These are phyloP conservation scores for Hirtodrosophila confusa DNA, from an alignment of 2,888 invertebrate species.

Conservation along the genomic window DNA sequence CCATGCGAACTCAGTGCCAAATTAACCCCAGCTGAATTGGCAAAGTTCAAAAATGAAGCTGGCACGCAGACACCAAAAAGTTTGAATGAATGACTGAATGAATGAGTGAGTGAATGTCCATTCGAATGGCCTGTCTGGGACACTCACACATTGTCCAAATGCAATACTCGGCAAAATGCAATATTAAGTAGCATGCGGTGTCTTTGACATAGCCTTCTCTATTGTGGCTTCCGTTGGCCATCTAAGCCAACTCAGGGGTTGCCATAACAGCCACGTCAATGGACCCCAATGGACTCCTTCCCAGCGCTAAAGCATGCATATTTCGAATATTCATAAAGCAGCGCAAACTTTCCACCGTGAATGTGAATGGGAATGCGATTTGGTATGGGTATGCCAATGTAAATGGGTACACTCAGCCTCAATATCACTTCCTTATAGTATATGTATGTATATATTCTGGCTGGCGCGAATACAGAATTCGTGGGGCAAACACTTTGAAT, in stretches of 20 bases:
- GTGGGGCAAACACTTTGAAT: constrained; percentile 55
- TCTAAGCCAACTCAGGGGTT: constrained; percentile 14
- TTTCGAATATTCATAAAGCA: constrained; percentile 51
- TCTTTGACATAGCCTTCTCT: constrained; percentile 57
- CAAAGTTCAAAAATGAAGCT: constrained; percentile 29
- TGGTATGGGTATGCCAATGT: not conserved
- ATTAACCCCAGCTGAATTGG: constrained; percentile 13
- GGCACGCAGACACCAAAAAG: constrained; percentile 12
- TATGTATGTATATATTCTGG: not conserved
- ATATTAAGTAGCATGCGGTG: constrained; percentile 51
- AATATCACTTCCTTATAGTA: constrained; percentile 4
- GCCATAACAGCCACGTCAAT: constrained; percentile 45
- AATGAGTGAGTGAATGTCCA: constrained; percentile 17
- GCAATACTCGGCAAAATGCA: constrained; percentile 28
- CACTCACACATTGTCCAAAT: constrained; percentile 5
- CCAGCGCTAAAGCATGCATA: constrained; percentile 16
- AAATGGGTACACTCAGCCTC: constrained; percentile 5
- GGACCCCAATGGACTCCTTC: constrained; percentile 11
- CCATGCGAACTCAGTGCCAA: constrained; percentile 18
- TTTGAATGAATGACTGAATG: constrained; percentile 6
- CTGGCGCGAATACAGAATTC: constrained; percentile 58
- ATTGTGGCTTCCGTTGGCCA: constrained; percentile 20
- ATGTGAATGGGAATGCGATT: not conserved
- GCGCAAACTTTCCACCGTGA: constrained; percentile 9
- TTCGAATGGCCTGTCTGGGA: not conserved